Evolutionary conservation across 2,113 vertebrate genomes (phyloP).

Genomic region (Pleuronectes platessa): DNA sequence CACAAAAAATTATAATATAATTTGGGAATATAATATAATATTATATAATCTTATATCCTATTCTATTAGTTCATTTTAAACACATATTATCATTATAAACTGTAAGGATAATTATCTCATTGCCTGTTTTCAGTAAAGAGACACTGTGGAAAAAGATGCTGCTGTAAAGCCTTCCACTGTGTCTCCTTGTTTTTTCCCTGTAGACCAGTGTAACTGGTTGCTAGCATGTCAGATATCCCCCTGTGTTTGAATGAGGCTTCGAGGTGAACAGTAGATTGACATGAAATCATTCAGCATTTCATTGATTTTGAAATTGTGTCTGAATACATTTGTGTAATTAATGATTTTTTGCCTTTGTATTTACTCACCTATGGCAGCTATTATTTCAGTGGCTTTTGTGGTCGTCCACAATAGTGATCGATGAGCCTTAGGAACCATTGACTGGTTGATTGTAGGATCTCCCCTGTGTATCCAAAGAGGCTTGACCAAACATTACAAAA

Average conservation of each 20-base stretch:
- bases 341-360: constrained; percentile 5
- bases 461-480: background rate
- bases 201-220: background rate
- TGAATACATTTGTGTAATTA: background rate
- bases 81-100: background rate
- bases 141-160: background rate
- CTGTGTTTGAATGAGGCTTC: constrained; percentile 34
- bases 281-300: constrained; percentile 23
- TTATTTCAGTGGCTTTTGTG: background rate
- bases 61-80: too few species aligned
- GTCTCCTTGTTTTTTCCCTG: too few species aligned
- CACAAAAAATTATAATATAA: too few species aligned
- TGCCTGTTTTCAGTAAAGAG: background rate
- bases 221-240: constrained; percentile 23
- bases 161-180: background rate
- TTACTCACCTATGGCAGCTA: background rate
- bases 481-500: background rate
- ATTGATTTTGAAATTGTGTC: background rate
- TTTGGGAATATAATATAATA: too few species aligned
- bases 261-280: constrained; percentile 20
- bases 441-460: background rate
- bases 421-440: constrained; percentile 12
- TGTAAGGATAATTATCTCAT: background rate
- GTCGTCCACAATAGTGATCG: constrained; percentile 5
- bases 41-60: too few species aligned